These are phyloP conservation scores for Merluccius polli DNA, from an alignment of 2,797 vertebrate species.

Conservation along the genomic window DNA sequence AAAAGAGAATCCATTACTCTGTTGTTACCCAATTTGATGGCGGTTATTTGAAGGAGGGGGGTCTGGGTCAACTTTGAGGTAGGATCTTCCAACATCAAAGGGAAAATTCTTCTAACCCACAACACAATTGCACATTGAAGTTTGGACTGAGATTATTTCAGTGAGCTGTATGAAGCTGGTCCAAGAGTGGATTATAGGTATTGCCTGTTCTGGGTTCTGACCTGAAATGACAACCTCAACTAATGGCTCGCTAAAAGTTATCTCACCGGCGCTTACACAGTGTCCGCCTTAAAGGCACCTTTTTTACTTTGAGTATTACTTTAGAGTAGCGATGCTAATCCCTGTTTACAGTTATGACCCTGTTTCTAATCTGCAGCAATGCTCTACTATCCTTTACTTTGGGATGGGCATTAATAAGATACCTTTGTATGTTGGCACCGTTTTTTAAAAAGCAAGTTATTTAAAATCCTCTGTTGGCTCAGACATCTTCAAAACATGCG, in stretches of 20 bases:
- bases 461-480: constrained; percentile 31
- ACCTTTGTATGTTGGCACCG: constrained; percentile 39
- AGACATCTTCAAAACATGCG: constrained; percentile 46
- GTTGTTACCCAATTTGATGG: constrained; percentile 44
- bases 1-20: constrained; percentile 42
- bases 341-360: constrained; percentile 42
- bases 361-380: constrained; percentile 37
- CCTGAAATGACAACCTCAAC: constrained; percentile 8
- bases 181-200: constrained; percentile 21
- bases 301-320: constrained; percentile 50
- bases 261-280: constrained; percentile 33
- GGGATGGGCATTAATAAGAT: constrained; percentile 44
- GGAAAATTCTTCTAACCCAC: constrained; percentile 41
- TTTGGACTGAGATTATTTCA: constrained; percentile 31
- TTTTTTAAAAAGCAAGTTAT: constrained; percentile 23
- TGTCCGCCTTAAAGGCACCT: constrained; percentile 66
- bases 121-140: constrained; percentile 35
- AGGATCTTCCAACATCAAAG: constrained; percentile 46
- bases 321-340: constrained; percentile 36
- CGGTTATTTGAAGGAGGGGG: constrained; percentile 32
- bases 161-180: constrained; percentile 32
- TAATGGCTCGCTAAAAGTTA: background rate
- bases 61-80: constrained; percentile 58
- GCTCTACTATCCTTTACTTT: constrained; percentile 18
- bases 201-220: constrained; percentile 30